These are phyloP conservation scores for Copidosoma aretas DNA, from an alignment of 2,888 invertebrate species.

Conservation along the genomic window DNA sequence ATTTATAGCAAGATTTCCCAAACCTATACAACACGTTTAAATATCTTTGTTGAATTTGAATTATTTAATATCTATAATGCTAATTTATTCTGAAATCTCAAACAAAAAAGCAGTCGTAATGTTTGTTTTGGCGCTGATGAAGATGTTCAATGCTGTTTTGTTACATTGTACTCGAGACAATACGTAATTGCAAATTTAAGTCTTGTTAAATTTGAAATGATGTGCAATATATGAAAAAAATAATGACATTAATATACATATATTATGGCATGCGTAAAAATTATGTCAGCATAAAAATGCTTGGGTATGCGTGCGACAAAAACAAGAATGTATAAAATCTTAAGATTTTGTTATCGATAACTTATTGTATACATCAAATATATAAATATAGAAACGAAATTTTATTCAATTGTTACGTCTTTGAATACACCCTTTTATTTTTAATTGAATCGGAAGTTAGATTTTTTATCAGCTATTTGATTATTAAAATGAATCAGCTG, in stretches of 20 bases:
- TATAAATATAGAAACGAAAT: not conserved
- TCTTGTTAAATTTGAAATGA: not conserved
- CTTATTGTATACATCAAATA: conserved; percentile 15
- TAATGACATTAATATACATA: not conserved
- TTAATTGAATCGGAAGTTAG: no score
- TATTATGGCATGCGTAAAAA: no score
- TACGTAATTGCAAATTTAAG: not conserved
- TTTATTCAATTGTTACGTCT: no score
- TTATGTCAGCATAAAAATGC: not conserved
- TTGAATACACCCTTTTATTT: no score
- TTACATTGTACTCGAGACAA: not conserved
- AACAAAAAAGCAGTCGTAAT: not conserved
- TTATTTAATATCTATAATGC: no score
- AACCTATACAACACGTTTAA: no score
- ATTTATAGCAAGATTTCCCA: no score
- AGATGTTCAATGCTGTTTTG: not conserved
- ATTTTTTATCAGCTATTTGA: no score
- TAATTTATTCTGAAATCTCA: no score
- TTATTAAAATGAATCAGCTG: no score
- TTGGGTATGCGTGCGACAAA: conserved; percentile 4
- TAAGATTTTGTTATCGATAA: conserved; percentile 15
- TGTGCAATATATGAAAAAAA: not conserved
- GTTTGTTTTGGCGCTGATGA: not conserved
- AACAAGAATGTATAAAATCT: not conserved
- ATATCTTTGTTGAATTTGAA: no score